Evolutionary conservation across 2,888 invertebrate species (phyloP).

Genomic region (Diarsia dahlii): DNA sequence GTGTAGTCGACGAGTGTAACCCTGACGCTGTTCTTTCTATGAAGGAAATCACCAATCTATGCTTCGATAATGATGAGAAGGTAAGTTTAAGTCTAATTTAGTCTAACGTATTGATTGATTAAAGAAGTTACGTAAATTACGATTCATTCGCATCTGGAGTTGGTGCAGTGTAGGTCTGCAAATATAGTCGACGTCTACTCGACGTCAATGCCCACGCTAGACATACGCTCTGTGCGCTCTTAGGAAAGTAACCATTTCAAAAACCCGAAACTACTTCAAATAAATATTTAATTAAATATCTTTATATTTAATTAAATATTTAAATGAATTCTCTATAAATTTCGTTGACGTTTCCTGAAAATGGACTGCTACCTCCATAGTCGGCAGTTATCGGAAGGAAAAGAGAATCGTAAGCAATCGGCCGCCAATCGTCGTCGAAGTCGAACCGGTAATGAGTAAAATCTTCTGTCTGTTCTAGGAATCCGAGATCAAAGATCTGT

Average conservation of each 20-base stretch:
- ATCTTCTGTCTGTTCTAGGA: conserved; percentile 85
- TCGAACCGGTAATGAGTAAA: background rate
- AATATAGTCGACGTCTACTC: background rate
- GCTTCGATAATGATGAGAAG: conserved; percentile 96
- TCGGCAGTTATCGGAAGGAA: background rate
- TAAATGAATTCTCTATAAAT: background rate
- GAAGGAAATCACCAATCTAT: conserved; percentile 97
- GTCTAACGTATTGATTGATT: background rate
- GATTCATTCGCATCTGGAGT: background rate
- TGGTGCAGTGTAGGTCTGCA: background rate
- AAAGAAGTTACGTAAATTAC: background rate
- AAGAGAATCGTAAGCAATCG: conserved; percentile 7
- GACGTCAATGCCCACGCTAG: background rate
- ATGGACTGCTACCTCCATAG: background rate
- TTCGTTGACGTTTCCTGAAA: conserved; percentile 1
- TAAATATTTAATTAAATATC: too few species aligned
- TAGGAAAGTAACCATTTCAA: background rate
- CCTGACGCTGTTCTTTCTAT: conserved; percentile 98
- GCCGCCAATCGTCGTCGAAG: background rate
- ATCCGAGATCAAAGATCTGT: conserved; percentile 94
- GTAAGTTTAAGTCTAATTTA: conserved; percentile 70
- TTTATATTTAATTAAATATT: too few species aligned
- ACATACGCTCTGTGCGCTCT: background rate
- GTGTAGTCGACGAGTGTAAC: conserved; percentile 99
- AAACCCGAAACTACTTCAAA: background rate